Evolutionary conservation across 2,888 invertebrate genomes (phyloP), one percentile per base, ranked within the genome.

Genomic region (Gari tellinella): DNA sequence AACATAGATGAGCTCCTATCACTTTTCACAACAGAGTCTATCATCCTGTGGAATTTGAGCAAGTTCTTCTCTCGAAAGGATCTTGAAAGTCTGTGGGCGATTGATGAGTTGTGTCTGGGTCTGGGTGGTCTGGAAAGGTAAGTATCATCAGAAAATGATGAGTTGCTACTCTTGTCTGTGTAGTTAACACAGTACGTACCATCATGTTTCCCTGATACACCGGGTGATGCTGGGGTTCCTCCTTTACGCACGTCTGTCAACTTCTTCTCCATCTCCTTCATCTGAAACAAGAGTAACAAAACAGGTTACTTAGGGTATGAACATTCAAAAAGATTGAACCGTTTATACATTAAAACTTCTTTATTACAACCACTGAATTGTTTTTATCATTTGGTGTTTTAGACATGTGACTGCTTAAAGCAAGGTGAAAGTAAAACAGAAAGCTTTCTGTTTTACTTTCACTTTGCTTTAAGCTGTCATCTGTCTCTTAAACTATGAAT

Each of bases 231-330:
- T 49, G 72, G 53, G 48, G 79, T 68, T 26, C 85, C 86, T 0
- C 74, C 75, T 46, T 84, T 81, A 31, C 85, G 80, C 65, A 86
- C 86, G 23, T 89, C 89, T n/a, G 80, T 84, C 68, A 93, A 69
- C 57, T 89, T 91, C 83, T 90, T 87, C 85, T 93, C 93, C 83
- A 93, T 89, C 53, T 92, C 94, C 80, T 94, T 93, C 60, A 95
- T 91, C 87, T 94, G 93, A 61, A 82, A 86, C 26, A 41, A 51
- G 10, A 75, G 65, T 61, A 52, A 61, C 63, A 52, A 48, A 64
- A 21, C 72, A 46, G n/a, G 58, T 45, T 53, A 60, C 15, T n/a
- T n/a, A n/a, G n/a, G n/a, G n/a, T n/a, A n/a, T n/a, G n/a, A n/a
- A n/a, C n/a, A n/a, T n/a, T n/a, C n/a, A n/a, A n/a, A n/a, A n/a